Base-by-base conservation (phyloP, 2,797 vertebrate genomes). In the Chelon auratus region DNA sequence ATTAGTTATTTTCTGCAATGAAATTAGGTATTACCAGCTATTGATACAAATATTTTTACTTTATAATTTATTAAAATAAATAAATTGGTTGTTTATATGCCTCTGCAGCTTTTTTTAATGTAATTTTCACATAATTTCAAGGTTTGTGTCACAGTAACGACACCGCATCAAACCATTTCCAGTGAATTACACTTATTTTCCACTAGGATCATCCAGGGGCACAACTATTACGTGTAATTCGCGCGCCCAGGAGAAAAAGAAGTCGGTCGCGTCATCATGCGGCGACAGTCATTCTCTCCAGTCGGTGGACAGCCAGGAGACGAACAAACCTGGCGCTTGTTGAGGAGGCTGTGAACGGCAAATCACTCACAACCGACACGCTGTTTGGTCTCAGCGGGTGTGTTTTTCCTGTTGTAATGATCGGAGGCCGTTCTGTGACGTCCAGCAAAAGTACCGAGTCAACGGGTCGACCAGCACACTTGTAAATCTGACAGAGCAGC, bases 201-300 rank as follows among this genome's bases (percentile, higher is more conserved):
- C 45, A 47, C 45, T n/a, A n/a, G 45, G 17, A 47, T 47, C 45
- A 13, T 24, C 20, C 12, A 40, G 50, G 30, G 42, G 67, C 57
- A 12, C 0, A 24, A 14, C 24, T 0, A 7, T 55, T 7, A 80
- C 90, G 26, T 93, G 87, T 90, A 26, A 81, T 61, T 62, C 30
- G 0, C 61, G 91, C 90, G 92, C 84, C 87, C 43, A 42, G 37
- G 10, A n/a, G 15, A 71, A 77, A 87, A 88, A 81, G 22, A 6
- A 33, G 30, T 33, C 30, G 9, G 6, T 72, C 9, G 1, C 90
- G 22, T 94, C 92, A 93, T 89, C 83, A 67, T 1, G 12, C 8
- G 39, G 93, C 90, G 92, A 88, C 92, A 87, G 70, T 72, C 62
- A 79, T 76, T 91, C 80, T 83, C 82, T 87, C 87, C 75, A 87